Percentiles rank a stretch among this genome's conserved stretches.
These are phyloP conservation scores for Notospermus geniculatus DNA, from an alignment of 1,140 invertebrate genomes.

Conservation along the genomic window DNA sequence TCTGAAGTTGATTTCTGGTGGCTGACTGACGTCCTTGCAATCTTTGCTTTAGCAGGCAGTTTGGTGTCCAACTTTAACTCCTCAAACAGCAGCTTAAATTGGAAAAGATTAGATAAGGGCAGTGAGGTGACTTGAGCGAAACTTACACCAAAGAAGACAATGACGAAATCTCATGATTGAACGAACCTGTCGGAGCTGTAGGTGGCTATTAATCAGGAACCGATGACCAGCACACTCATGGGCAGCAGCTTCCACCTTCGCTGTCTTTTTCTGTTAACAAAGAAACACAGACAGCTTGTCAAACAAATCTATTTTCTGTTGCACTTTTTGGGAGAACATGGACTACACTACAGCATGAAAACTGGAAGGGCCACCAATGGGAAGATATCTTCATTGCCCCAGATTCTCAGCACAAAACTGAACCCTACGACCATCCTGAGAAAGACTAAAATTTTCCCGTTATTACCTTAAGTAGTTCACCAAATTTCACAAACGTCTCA, in stretches of 20 bases:
- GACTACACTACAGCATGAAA: not conserved
- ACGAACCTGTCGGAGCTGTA: constrained; percentile 58
- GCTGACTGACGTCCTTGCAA: constrained; percentile 57
- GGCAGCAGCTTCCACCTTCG: constrained; percentile 54
- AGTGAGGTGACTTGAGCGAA: not conserved
- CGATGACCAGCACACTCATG: constrained; percentile 55
- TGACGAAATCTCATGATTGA: not conserved
- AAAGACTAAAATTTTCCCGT: too few species aligned
- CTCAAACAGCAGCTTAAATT: constrained; percentile 57
- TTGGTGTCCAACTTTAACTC: constrained; percentile 59
- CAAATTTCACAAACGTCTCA: constrained; percentile 54
- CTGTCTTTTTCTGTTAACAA: constrained; percentile 43
- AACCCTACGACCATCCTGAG: not conserved
- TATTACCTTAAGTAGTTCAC: constrained; percentile 49
- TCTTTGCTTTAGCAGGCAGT: constrained; percentile 43
- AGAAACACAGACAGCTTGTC: not conserved
- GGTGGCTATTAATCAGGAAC: constrained; percentile 60
- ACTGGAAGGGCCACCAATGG: not conserved
- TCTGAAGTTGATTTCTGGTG: constrained; percentile 62
- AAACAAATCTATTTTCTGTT: not conserved
- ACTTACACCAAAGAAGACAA: not conserved
- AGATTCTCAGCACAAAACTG: not conserved
- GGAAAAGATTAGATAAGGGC: not conserved
- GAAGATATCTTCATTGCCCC: not conserved
- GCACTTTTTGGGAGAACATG: not conserved